Evolutionary conservation across 2,797 vertebrate species (phyloP).

Genomic region (Thaleichthys pacificus): DNA sequence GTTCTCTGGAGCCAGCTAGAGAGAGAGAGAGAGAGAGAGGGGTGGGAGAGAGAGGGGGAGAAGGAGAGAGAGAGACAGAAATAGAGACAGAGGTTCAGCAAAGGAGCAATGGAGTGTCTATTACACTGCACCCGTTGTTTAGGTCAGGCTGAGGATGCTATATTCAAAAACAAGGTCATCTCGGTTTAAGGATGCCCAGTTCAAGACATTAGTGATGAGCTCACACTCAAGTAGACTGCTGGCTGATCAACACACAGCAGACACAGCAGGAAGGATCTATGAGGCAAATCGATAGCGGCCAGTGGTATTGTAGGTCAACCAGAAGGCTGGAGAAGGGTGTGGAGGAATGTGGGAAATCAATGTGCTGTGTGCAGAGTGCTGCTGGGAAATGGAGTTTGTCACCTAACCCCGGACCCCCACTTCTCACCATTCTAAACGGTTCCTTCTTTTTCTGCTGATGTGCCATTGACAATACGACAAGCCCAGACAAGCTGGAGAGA

Average conservation of each 20-base stretch:
- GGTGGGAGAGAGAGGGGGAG: neutral
- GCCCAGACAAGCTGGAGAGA: slow-evolving; percentile 41
- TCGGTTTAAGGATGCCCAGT: neutral
- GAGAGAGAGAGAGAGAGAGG: slow-evolving; percentile 17
- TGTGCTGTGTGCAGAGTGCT: slow-evolving; percentile 37
- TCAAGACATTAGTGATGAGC: slow-evolving; percentile 27
- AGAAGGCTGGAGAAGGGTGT: slow-evolving; percentile 62
- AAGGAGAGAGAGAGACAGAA: neutral
- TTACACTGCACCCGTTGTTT: too few relatives aligned
- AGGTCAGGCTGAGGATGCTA: too few relatives aligned
- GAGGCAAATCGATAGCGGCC: slow-evolving; percentile 30
- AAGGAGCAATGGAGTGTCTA: neutral
- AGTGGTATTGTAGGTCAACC: slow-evolving; percentile 51
- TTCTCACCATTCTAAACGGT: slow-evolving; percentile 29
- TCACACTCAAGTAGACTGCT: slow-evolving; percentile 18
- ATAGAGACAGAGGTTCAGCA: neutral
- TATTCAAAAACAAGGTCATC: too few relatives aligned
- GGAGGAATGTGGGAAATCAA: slow-evolving; percentile 76
- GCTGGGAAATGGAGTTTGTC: slow-evolving; percentile 55
- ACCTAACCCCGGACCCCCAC: slow-evolving; percentile 29
- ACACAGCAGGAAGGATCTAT: slow-evolving; percentile 11
- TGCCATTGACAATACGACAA: neutral
- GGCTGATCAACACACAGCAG: slow-evolving; percentile 39
- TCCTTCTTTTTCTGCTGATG: slow-evolving; percentile 58
- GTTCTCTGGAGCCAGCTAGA: slow-evolving; percentile 89